These are phyloP conservation scores for Fringilla coelebs DNA, from an alignment of 2,797 vertebrate species.

Conservation along the genomic window DNA sequence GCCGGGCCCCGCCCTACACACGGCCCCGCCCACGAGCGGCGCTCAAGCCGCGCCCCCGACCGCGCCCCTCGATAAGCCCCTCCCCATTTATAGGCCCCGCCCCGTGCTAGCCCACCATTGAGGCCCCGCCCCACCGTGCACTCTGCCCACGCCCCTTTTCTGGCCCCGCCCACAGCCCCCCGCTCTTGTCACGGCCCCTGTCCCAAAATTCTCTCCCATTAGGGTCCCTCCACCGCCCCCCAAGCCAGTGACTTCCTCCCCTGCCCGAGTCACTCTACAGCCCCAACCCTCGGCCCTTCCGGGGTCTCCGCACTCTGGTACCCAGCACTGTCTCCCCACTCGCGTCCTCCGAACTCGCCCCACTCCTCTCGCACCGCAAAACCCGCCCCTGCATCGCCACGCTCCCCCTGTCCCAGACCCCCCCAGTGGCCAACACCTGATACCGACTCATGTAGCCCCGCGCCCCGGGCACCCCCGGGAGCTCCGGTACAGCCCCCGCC, in stretches of 20 bases:
- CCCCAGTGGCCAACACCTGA: too few species aligned
- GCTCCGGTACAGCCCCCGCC: background rate
- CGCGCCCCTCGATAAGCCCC: background rate
- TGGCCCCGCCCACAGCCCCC: background rate
- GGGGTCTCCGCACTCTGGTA: too few species aligned
- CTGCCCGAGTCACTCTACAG: too few species aligned
- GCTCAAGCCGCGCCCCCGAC: background rate
- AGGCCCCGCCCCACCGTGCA: too few species aligned
- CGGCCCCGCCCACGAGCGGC: slow-evolving; percentile 38
- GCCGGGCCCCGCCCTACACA: background rate
- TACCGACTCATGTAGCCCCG: background rate
- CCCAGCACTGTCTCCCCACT: background rate
- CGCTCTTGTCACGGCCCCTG: background rate
- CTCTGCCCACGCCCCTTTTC: too few species aligned
- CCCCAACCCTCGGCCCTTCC: background rate
- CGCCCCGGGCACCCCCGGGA: background rate
- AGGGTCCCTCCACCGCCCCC: too few species aligned
- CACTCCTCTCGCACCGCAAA: background rate
- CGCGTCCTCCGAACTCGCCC: background rate
- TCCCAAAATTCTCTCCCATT: background rate
- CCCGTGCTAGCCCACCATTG: background rate
- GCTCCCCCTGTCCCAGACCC: background rate
- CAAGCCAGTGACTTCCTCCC: too few species aligned
- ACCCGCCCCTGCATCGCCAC: background rate
- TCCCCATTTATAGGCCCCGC: background rate